Base-by-base conservation (phyloP, 1,140 invertebrate genomes). In the Plectrocnemia conspersa region DNA sequence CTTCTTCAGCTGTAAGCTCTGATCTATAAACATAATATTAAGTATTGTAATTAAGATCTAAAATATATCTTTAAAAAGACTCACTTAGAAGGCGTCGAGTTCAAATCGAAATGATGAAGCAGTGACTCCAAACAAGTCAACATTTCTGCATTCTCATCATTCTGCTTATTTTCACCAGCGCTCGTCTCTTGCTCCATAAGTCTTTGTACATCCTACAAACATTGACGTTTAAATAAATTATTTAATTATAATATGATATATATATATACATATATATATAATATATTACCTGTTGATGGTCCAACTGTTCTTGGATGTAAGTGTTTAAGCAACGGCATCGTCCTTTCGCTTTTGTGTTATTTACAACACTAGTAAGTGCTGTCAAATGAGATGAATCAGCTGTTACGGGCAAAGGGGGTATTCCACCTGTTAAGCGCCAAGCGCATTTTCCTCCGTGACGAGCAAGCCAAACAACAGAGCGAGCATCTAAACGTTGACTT, bases 121-220 rank as follows among this genome's bases (percentile, higher is more conserved):
- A 57, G 10, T 1, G 36, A 27, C 52, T 40, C 18, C 45, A 57
- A 44, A 45, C n/a, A 42, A 41, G 16, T 45, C 19, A 41, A 22
- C 5, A 57, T 18, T 35, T 49, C 29, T 4, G 18, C 22, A 45
- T 61, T 52, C 32, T 61, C 55, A 22, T 55, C 59, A 9, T 13
- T 18, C 10, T 47, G 24, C 9, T 42, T 50, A 29, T 22, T 38
- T 13, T 38, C 45, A 5, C 41, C 32, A 16, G 52, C 46, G 32
- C 50, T 52, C 3, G 36, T 52, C 15, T 61, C 59, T 32, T 56
- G 41, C 32, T 61, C 59, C 21, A 61, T 54, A 1, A 58, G 22
- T 46, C 55, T 19, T 45, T 52, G 55, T 13, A 52, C 38, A 45
- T 57, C 55, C 48, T 57, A 33, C 5, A 35, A 48, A 5, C 3